Conservation (phyloP, 2,888 invertebrate species). For the Meiosimyza platycephala region DNA sequence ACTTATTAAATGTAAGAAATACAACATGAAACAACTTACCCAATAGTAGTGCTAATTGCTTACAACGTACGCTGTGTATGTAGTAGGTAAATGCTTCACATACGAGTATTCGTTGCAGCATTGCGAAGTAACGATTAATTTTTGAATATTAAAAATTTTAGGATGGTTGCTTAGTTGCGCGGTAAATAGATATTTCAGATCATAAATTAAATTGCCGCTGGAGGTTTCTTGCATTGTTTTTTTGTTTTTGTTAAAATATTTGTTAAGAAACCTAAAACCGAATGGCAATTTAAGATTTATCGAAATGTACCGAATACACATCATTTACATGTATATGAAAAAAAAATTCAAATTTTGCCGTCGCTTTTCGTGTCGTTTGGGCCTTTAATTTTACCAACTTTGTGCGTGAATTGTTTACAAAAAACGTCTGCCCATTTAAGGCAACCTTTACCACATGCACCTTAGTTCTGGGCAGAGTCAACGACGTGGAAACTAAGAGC, state of each 20-base stretch:
- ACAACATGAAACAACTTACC: conserved; percentile 54
- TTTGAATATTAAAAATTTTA: conserved; percentile 11
- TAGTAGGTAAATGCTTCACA: background rate
- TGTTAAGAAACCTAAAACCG: conserved; percentile 5
- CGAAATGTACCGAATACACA: conserved; percentile 35
- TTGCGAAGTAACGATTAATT: conserved; percentile 29
- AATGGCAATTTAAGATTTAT: conserved; percentile 40
- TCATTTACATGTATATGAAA: background rate
- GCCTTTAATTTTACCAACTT: conserved; percentile 64
- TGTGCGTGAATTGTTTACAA: conserved; percentile 68
- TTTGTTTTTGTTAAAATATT: background rate
- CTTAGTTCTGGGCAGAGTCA: conserved; percentile 67
- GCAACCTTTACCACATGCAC: conserved; percentile 59
- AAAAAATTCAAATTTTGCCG: conserved; percentile 2
- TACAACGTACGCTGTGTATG: conserved; percentile 9
- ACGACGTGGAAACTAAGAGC: conserved; percentile 65
- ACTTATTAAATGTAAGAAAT: background rate
- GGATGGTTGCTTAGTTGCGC: conserved; percentile 38
- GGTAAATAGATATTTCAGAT: conserved; percentile 29
- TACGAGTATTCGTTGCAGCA: conserved; percentile 21
- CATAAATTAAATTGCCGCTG: conserved; percentile 38
- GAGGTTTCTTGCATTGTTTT: conserved; percentile 32
- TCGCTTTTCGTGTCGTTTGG: conserved; percentile 53
- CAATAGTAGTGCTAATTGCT: conserved; percentile 38
- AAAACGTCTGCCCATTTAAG: conserved; percentile 67